Evolutionary conservation across 2,797 vertebrate species (phyloP).

Genomic region (Rachycentron canadum): DNA sequence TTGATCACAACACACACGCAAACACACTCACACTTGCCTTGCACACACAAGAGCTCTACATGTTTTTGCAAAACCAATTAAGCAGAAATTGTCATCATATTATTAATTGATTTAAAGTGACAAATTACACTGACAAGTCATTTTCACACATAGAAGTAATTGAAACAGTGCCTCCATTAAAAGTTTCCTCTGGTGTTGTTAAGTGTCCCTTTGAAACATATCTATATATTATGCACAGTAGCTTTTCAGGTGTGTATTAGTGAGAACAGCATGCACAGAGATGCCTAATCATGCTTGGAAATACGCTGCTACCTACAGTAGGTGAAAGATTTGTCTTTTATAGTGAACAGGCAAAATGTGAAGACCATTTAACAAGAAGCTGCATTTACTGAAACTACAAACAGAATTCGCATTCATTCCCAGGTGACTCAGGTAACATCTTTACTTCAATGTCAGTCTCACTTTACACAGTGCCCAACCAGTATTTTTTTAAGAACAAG

Average conservation of each 20-base stretch:
- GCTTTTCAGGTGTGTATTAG: constrained; percentile 48
- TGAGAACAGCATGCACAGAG: constrained; percentile 68
- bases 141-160: constrained; percentile 32
- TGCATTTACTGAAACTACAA: constrained; percentile 32
- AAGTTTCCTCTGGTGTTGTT: constrained; percentile 25
- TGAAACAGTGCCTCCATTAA: constrained; percentile 34
- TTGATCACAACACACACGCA: constrained; percentile 13
- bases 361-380: constrained; percentile 61
- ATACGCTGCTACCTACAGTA: constrained; percentile 41
- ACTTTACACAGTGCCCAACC: constrained; percentile 35
- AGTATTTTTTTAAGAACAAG: constrained; percentile 40
- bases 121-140: constrained; percentile 5
- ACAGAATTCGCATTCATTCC: constrained; percentile 19
- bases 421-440: constrained; percentile 18
- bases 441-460: constrained; percentile 24
- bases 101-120: constrained; percentile 17
- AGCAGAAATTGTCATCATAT: constrained; percentile 10
- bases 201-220: constrained; percentile 16
- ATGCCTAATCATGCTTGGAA: constrained; percentile 74
- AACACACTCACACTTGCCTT: background rate
- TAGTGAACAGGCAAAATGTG: constrained; percentile 66
- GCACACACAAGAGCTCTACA: constrained; percentile 12
- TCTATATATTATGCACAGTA: constrained; percentile 33
- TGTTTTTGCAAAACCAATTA: constrained; percentile 28
- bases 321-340: constrained; percentile 30